Base-by-base conservation (phyloP, 2,797 vertebrate species). In the Lepus oiostolus region DNA sequence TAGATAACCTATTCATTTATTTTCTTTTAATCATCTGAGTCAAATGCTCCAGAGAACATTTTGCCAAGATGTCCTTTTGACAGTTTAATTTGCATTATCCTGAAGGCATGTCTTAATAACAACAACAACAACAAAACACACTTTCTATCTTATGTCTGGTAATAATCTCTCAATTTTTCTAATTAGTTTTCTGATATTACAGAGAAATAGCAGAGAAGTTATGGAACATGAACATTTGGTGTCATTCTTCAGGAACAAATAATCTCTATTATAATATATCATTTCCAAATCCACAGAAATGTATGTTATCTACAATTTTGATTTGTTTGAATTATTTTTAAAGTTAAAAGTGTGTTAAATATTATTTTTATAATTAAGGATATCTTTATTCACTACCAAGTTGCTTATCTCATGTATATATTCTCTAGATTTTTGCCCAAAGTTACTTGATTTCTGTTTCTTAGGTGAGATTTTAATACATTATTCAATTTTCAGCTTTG, bases 81-180 rank as follows among this genome's bases (percentile, higher is more conserved):
- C 10, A 68, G 14, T 74, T 89, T 91, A 89, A 83, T 95, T 86
- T 42, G 93, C 24, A 88, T 86, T 91, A 75, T 90, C 65, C 35
- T 86, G 42, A 62, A 86, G 91, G 58, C 75, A 92, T 92, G 42
- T 93, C 81, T 91, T 74, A 93, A 68, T 81, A 81, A 96, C 50
- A 70, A 38, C 52, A 67, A 88, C 89, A 81, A 96, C 50, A 75
- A 32, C 38, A 72, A 88, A 89, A 63, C 8, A 67, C 10, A 71
- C 19, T 65, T 81, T 85, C 21, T 76, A 26, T 62, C 24, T 93
- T 77, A 67, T 86, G 85, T 93, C 22, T 68, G 3, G 28, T 83
- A 70, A 47, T 88, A 86, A 47, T 82, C 22, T 76, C 76, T 84
- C 22, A 67, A 58, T 77, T 91, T 58, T 82, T 91, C 75, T 91